Evolutionary conservation across 2,113 vertebrate species (phyloP).

Genomic region (Cettia cetti): DNA sequence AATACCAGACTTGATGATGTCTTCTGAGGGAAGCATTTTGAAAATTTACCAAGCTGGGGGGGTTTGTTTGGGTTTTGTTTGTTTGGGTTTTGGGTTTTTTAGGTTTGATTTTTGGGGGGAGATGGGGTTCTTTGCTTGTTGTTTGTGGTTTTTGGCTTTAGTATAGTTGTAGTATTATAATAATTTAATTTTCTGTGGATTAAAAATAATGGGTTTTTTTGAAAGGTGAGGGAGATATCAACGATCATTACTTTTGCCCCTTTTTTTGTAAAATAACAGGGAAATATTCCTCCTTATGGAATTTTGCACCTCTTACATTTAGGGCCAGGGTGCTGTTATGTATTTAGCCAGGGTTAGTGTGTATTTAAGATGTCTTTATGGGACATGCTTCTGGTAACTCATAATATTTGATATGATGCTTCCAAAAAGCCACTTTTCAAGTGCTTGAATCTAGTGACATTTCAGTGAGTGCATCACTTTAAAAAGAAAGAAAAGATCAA

Average conservation of each 20-base stretch:
- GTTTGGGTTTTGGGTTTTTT: neutral
- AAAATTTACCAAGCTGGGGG: neutral
- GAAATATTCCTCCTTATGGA: neutral
- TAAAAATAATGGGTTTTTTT: neutral
- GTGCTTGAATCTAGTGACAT: neutral
- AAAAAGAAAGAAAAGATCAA: neutral
- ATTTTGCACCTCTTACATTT: neutral
- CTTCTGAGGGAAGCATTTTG: neutral
- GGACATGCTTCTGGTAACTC: neutral
- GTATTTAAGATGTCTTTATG: neutral
- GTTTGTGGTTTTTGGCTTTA: neutral
- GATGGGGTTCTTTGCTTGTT: neutral
- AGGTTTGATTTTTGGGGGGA: too few species aligned
- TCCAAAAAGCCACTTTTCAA: neutral
- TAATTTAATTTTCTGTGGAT: neutral
- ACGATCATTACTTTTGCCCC: neutral
- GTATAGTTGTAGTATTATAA: neutral
- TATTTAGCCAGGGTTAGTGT: neutral
- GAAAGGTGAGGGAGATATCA: neutral
- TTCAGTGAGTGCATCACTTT: neutral
- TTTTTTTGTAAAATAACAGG: constrained; percentile 10
- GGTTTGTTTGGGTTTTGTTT: neutral
- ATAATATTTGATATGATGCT: neutral
- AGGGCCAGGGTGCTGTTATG: neutral
- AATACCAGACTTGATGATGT: neutral